Base-by-base conservation (phyloP, 2,113 vertebrate species). In the Corythoichthys haematopterus region DNA sequence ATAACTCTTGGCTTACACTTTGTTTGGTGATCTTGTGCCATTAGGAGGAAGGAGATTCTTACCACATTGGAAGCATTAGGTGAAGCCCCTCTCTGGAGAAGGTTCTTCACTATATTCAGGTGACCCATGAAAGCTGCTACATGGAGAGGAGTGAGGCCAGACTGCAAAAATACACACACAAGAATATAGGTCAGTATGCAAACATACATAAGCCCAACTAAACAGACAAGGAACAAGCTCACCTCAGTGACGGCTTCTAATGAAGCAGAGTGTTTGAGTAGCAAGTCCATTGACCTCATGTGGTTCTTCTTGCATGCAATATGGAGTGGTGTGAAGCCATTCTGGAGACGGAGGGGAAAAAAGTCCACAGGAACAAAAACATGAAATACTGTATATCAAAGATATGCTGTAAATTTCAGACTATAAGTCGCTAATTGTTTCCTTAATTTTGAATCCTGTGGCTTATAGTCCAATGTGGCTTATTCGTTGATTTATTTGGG, bases 261-360 rank as follows among this genome's bases (percentile, higher is more conserved):
- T 47, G 96, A 97, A 47, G 97, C 96, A 0, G 95, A 96, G 0
- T 94, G 96, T 88, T 98, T 98, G 68, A 99, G 90, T 72, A 99
- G 92, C 76, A 99, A 90, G 73, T 99, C 97, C 97, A 98, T 98
- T 72, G 96, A 95, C 0, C 95, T 92, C 84, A 95, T 91, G 78
- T 98, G 97, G 88, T 97, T 99, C 90, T 99, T 99, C 91, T 98
- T 99, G 83, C 97, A 99, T 83, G 96, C 96, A 0, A 99, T 99
- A 62, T 99, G 96, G 47, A 99, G 92, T 14, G 97, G 97, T 0
- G 97, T 99, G 79, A 99, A 99, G 76, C 97, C 97, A 1, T 99
- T 99, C 97, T 99, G 83, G 65, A 81, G 65, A 58, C 45, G 77
- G 57, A 43, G 40, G 40, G 36, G 13, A 12, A 35, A 65, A 65